A percentile compares a stretch with the other conserved stretches of the same genome.
phyloP scores from a whole-genome alignment of 2,797 vertebrate genomes.

The Menidia menidia region DNA sequence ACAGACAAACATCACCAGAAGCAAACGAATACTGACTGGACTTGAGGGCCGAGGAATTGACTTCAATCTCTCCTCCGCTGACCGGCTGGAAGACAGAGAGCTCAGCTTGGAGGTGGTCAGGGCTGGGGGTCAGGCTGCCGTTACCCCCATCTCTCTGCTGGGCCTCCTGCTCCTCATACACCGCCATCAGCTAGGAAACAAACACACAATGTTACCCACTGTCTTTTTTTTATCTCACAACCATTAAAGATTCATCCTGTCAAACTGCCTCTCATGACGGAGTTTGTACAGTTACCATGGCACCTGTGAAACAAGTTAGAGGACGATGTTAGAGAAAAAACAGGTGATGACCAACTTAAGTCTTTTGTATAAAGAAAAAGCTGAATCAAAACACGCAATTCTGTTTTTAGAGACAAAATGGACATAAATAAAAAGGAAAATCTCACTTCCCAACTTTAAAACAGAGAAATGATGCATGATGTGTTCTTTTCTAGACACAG shows the following conservation, averaged over 20 bases:
- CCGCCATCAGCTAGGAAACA: constrained; percentile 89
- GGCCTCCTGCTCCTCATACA: constrained; percentile 91
- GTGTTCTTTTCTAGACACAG: background rate
- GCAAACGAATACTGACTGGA: constrained; percentile 85
- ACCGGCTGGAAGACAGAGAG: constrained; percentile 91
- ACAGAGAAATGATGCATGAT: background rate
- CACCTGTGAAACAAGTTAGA: too few relatives aligned
- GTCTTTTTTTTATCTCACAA: background rate
- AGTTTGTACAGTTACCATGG: too few relatives aligned
- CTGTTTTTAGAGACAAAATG: background rate
- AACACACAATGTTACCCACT: constrained; percentile 2
- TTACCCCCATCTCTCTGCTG: constrained; percentile 78
- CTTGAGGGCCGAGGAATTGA: constrained; percentile 92
- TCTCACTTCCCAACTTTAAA: background rate
- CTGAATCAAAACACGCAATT: too few relatives aligned
- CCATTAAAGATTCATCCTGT: too few relatives aligned
- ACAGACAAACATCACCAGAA: too few relatives aligned
- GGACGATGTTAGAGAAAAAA: too few relatives aligned
- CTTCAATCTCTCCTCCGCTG: constrained; percentile 92
- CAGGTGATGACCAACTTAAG: too few relatives aligned
- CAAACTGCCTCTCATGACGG: too few relatives aligned
- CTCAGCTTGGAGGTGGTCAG: constrained; percentile 90
- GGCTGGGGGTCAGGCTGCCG: constrained; percentile 78
- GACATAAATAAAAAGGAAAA: background rate
- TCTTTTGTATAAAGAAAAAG: too few relatives aligned